phyloP scores from a whole-genome alignment of 1,140 invertebrate genomes.

The Euglossa dilemma region DNA sequence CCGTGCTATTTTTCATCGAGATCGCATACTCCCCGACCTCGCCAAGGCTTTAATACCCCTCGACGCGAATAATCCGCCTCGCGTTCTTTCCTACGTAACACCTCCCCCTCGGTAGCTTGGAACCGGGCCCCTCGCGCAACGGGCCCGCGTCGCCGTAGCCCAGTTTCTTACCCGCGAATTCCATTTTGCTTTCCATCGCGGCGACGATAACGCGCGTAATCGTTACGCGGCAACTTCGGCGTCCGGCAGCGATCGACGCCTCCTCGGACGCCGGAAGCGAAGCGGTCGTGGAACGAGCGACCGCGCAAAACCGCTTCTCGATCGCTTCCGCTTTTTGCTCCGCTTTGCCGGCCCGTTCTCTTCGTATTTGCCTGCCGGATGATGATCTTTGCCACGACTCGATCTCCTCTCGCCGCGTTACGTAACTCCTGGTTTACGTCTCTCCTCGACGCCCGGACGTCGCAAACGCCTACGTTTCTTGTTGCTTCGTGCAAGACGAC shows the following conservation, averaged over 20 bases:
- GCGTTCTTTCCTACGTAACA: neutral
- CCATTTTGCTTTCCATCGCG: neutral
- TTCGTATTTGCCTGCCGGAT: neutral
- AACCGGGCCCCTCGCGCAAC: too few species aligned
- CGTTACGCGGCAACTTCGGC: conserved; percentile 36
- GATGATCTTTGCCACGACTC: neutral
- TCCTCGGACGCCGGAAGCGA: conserved; percentile 12
- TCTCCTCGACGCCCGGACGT: neutral
- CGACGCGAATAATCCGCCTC: too few species aligned
- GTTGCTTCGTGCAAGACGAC: too few species aligned
- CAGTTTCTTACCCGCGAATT: neutral
- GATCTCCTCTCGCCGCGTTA: neutral
- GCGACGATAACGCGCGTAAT: conserved; percentile 28
- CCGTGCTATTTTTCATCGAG: neutral
- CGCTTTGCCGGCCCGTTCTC: neutral
- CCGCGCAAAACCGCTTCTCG: conserved; percentile 17
- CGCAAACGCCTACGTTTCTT: neutral
- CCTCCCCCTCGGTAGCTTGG: too few species aligned
- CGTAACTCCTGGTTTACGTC: neutral
- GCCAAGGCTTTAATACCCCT: neutral
- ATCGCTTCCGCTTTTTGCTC: conserved; percentile 13
- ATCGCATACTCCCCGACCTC: neutral
- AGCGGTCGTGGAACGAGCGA: neutral
- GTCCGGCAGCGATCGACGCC: neutral
- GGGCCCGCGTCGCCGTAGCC: too few species aligned